A percentile compares a stretch with the other conserved stretches of the same genome.
phyloP scores from a whole-genome alignment of 2,888 invertebrate species.

The Acleris holmiana region DNA sequence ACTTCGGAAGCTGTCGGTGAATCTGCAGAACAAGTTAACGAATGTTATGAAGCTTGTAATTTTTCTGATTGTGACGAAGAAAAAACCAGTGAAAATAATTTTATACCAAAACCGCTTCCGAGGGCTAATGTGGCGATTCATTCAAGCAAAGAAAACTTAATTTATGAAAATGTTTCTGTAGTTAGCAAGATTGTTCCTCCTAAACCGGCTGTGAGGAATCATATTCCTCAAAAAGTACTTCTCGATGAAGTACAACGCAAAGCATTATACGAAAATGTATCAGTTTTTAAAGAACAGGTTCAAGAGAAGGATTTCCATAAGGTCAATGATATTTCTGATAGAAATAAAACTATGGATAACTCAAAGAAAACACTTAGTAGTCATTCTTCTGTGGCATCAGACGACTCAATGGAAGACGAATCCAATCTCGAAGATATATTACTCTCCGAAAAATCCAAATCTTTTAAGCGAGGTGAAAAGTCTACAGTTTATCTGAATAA shows the following conservation, averaged over 20 bases:
- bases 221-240: slow-evolving; percentile 60
- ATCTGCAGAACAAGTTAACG: slow-evolving; percentile 68
- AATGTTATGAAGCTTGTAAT: slow-evolving; percentile 76
- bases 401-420: slow-evolving; percentile 76
- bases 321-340: background rate
- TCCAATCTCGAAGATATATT: slow-evolving; percentile 78
- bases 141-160: slow-evolving; percentile 51
- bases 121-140: slow-evolving; percentile 51
- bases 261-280: slow-evolving; percentile 71
- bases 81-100: slow-evolving; percentile 39
- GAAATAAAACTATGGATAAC: background rate
- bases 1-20: slow-evolving; percentile 58
- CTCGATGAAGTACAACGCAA: slow-evolving; percentile 52
- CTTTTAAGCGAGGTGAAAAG: slow-evolving; percentile 67
- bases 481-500: slow-evolving; percentile 52
- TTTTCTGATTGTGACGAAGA: slow-evolving; percentile 48
- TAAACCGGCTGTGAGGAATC: slow-evolving; percentile 69
- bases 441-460: slow-evolving; percentile 74
- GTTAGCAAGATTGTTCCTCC: slow-evolving; percentile 55
- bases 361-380: slow-evolving; percentile 53
- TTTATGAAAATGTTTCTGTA: slow-evolving; percentile 69
- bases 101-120: slow-evolving; percentile 65
- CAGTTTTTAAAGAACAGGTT: slow-evolving; percentile 53
- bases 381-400: slow-evolving; percentile 72
- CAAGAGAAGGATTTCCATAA: slow-evolving; percentile 53